Conservation (phyloP, 2,113 vertebrate species). For the Hippocampus abdominalis region DNA sequence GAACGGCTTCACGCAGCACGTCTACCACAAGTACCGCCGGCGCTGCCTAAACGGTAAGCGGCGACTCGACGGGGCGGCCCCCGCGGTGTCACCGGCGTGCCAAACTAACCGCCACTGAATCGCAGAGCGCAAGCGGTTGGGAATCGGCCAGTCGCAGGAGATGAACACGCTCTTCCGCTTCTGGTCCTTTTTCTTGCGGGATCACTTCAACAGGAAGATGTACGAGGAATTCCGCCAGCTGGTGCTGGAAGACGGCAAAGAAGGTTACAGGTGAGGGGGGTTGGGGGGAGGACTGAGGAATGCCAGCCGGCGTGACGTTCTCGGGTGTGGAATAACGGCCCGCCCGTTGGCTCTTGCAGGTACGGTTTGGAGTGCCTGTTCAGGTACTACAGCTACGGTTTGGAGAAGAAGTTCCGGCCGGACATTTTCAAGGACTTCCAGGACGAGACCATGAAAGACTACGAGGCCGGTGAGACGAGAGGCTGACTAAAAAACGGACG, state of each 20-base stretch:
- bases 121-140: conserved; percentile 91
- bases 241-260: conserved; percentile 91
- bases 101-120: neutral
- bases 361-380: conserved; percentile 99
- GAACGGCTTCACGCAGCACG: conserved; percentile 98
- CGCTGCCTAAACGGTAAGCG: conserved; percentile 94
- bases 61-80: neutral
- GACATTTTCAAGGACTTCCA: conserved; percentile 99
- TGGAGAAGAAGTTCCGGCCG: conserved; percentile 94
- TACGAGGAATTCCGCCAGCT: conserved; percentile 96
- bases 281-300: too few species aligned
- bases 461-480: conserved; percentile 82
- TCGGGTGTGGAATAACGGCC: neutral
- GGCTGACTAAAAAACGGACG: too few species aligned
- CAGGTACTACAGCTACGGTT: conserved; percentile 97
- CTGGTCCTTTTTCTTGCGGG: conserved; percentile 98
- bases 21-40: conserved; percentile 98
- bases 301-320: neutral
- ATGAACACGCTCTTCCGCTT: conserved; percentile 99
- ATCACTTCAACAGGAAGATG: conserved; percentile 99
- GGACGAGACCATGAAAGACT: conserved; percentile 95
- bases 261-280: conserved; percentile 90
- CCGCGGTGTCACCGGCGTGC: neutral
- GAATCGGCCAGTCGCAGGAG: conserved; percentile 98
- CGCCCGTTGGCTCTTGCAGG: conserved; percentile 57